These are phyloP conservation scores for Plutomurus gul DNA, from an alignment of 1,140 invertebrate genomes.

Conservation along the genomic window DNA sequence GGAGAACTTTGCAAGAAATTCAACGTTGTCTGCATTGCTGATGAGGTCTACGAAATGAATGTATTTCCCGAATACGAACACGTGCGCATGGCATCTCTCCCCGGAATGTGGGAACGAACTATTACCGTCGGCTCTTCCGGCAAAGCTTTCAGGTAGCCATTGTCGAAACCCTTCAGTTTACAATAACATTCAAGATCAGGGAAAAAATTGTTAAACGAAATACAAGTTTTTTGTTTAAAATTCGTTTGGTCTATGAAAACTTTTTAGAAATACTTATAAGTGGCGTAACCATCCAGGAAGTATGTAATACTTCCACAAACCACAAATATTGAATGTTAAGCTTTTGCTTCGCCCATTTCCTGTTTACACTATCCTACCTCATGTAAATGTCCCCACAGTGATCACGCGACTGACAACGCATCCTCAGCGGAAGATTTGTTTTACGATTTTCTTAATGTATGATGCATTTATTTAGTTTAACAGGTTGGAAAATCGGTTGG, in stretches of 20 bases:
- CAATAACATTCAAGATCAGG: not conserved
- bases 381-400: too few species aligned
- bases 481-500: conserved; percentile 97
- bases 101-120: conserved; percentile 95
- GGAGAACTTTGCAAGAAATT: conserved; percentile 88
- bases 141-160: conserved; percentile 81
- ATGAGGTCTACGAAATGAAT: conserved; percentile 99
- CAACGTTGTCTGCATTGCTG: conserved; percentile 87
- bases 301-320: too few species aligned
- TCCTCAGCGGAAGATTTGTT: not conserved
- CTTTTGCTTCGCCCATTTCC: conserved; percentile 69
- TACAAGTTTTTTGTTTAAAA: too few species aligned
- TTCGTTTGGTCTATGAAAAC: too few species aligned
- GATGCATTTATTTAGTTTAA: conserved; percentile 69
- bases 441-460: not conserved
- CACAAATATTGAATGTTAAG: too few species aligned
- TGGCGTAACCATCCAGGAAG: too few species aligned
- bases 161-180: not conserved
- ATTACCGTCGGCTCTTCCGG: conserved; percentile 96
- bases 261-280: too few species aligned
- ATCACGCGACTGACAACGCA: conserved; percentile 52
- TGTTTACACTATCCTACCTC: too few species aligned
- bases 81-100: conserved; percentile 75
- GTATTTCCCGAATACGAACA: conserved; percentile 85
- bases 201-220: conserved; percentile 5